A percentile compares a stretch with the other conserved stretches of the same genome.
phyloP scores from a whole-genome alignment of 2,113 vertebrate genomes.

The Parus major region DNA sequence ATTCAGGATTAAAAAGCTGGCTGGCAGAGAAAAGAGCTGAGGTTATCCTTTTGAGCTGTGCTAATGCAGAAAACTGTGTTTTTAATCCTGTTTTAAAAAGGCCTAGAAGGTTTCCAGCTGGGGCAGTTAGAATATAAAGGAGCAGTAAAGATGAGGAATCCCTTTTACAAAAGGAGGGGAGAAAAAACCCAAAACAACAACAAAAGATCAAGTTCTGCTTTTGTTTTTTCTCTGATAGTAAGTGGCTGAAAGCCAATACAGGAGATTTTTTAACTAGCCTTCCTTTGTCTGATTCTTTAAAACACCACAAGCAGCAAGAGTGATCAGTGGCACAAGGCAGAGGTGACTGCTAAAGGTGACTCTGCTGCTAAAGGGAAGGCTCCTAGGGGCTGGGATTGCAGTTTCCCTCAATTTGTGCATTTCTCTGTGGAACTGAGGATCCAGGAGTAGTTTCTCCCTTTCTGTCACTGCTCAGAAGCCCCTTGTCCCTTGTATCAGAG shows the following conservation, averaged over 20 bases:
- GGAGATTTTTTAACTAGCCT: not conserved
- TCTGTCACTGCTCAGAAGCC: not conserved
- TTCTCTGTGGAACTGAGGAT: not conserved
- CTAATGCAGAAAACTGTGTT: constrained; percentile 75
- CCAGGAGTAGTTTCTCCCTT: not conserved
- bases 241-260: not conserved
- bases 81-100: constrained; percentile 73
- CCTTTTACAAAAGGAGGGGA: constrained; percentile 18
- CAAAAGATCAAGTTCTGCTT: constrained; percentile 51
- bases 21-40: constrained; percentile 76
- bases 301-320: not conserved
- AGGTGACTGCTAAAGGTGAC: not conserved
- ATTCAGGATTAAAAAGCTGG: constrained; percentile 77
- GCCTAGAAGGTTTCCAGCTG: constrained; percentile 70
- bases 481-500: not conserved
- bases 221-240: constrained; percentile 36
- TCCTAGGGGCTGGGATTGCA: not conserved
- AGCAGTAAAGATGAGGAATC: constrained; percentile 47
- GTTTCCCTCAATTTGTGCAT: not conserved
- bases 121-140: constrained; percentile 67
- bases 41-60: constrained; percentile 70
- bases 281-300: constrained; percentile 1
- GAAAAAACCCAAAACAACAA: constrained; percentile 12
- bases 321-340: not conserved
- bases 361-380: not conserved